Base-by-base conservation (phyloP, 2,888 invertebrate genomes). In the Tortricodes alternella region DNA sequence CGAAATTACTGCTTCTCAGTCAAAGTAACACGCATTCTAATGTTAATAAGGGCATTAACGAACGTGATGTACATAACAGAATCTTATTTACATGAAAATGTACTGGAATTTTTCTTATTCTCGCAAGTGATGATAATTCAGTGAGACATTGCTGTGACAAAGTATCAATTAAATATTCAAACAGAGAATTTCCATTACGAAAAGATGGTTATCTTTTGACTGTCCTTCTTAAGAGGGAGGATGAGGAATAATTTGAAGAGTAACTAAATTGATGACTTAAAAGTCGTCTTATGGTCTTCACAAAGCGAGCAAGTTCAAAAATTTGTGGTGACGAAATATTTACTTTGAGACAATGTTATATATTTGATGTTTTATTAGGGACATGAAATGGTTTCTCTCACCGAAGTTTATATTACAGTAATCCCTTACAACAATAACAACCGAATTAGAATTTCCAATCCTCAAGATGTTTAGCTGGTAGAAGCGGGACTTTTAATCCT, bases 21-120 rank as follows among this genome's bases (percentile, higher is more conserved):
- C 48, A 6, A 16, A 35, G 46, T 38, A 46, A 34, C 52, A 49
- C 27, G 11, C 58, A 53, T 58, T 53, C 48, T 35, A 43, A 58
- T 58, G 52, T 16, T 41, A 53, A 58, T 49, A 37, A 35, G 53
- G 58, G 27, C 37, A 56, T 56, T 56, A 56, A 18, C 44, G 43
- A 27, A 50, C 50, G 50, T 44, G 49, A 56, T 38, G 55, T 27
- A 37, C 56, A 37, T 56, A 50, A 56, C 34, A 38, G 48, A 38
- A 38, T 37, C 29, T 18, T 32, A 50, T 50, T 56, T 29, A 56
- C 56, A 50, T 50, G 49, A 23, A 37, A 50, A 50, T 32, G 13
- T 18, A 38, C 29, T 38, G 50, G 56, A 56, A 35, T 50, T 29
- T 46, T 56, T 50, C 29, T 43, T 29, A 50, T 48, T 41, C 32